A percentile compares a stretch with the other conserved stretches of the same genome.
Conservation (phyloP, 2,113 vertebrate genomes). For the Scalopus aquaticus region DNA sequence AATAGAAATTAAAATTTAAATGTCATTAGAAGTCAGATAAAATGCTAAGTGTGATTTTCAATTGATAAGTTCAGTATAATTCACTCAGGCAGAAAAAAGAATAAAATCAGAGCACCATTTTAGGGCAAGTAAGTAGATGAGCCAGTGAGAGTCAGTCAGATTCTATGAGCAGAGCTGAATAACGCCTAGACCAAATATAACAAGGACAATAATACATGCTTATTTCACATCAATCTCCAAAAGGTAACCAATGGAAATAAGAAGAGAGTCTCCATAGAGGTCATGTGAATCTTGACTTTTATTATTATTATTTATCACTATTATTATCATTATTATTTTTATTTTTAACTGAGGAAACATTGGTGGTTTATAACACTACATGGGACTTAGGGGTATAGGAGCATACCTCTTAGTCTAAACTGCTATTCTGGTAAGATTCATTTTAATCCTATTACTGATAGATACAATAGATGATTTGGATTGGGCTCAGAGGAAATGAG, state of each 20-base stretch:
- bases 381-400: no score
- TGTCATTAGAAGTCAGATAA: neutral
- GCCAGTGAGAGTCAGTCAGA: neutral
- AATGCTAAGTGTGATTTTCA: neutral
- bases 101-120: neutral
- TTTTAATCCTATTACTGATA: slow-evolving; percentile 35
- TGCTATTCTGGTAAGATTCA: neutral
- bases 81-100: neutral
- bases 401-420: neutral
- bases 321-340: no score
- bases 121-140: neutral
- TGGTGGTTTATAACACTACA: no score
- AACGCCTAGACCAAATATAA: neutral
- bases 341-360: no score
- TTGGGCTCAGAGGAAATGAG: neutral
- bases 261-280: neutral
- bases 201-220: neutral
- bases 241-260: neutral
- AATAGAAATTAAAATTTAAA: slow-evolving; percentile 14
- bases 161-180: neutral
- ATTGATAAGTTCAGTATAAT: neutral
- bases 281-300: neutral
- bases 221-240: neutral
- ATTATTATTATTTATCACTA: no score
- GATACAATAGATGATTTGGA: slow-evolving; percentile 34